phyloP scores from a whole-genome alignment of 2,113 vertebrate genomes.

The Spilogale gracilis region DNA sequence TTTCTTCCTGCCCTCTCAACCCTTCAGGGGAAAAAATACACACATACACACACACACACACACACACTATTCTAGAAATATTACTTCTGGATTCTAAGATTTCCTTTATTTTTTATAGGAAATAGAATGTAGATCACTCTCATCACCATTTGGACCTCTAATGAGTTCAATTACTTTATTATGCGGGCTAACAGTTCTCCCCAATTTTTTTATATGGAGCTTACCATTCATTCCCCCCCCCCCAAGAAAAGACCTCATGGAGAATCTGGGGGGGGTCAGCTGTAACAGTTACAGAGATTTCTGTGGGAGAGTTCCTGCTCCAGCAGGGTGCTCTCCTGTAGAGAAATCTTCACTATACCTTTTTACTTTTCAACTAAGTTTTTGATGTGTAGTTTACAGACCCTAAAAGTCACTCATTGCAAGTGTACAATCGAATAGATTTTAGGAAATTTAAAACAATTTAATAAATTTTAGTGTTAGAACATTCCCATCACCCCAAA shows the following conservation, averaged over 20 bases:
- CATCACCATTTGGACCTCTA: neutral
- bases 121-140: neutral
- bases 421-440: constrained; percentile 38
- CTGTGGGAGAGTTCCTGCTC: neutral
- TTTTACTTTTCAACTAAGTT: constrained; percentile 20
- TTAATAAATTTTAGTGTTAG: neutral
- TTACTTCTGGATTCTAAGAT: constrained; percentile 44
- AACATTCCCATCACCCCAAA: neutral
- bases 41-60: neutral
- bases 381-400: neutral
- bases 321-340: neutral
- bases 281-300: neutral
- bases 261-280: neutral
- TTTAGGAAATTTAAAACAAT: constrained; percentile 10
- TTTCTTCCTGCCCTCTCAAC: neutral
- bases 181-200: neutral
- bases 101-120: constrained; percentile 1
- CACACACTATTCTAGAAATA: neutral
- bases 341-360: constrained; percentile 5
- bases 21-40: neutral
- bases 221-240: neutral
- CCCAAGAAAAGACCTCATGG: neutral
- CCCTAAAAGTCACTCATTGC: neutral
- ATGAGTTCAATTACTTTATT: constrained; percentile 36
- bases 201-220: neutral